Evolutionary conservation across 1,140 invertebrate species (phyloP).

Genomic region (Bactericera cockerelli): DNA sequence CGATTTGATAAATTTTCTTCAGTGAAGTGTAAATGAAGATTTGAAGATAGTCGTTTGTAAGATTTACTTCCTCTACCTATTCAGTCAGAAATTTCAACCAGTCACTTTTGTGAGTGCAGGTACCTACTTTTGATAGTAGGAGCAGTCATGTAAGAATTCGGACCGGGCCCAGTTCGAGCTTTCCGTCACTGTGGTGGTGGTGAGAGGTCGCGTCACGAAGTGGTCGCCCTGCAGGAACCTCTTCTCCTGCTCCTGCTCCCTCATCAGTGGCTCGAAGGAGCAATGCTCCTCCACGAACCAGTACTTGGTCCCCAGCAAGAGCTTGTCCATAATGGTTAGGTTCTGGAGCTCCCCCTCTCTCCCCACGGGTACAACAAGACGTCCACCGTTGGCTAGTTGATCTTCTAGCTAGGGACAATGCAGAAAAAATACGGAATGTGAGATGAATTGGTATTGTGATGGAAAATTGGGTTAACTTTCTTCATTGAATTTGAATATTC

Average conservation of each 20-base stretch:
- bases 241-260: neutral
- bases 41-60: too few species aligned
- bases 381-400: neutral
- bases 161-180: neutral
- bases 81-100: too few species aligned
- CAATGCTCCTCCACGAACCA: too few species aligned
- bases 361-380: constrained; percentile 3
- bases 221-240: neutral
- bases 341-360: neutral
- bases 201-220: neutral
- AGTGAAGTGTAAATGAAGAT: too few species aligned
- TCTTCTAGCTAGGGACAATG: neutral
- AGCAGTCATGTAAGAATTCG: neutral
- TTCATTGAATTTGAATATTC: too few species aligned
- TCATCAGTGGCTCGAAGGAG: neutral
- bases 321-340: neutral
- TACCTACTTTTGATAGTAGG: neutral
- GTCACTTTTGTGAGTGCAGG: too few species aligned
- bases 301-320: neutral
- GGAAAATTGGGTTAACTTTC: too few species aligned
- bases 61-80: too few species aligned
- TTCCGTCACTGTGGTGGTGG: neutral
- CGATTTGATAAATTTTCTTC: too few species aligned
- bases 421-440: neutral
- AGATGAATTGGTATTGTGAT: too few species aligned